Conservation (phyloP, 1,140 invertebrate genomes). For the Pygmarrhopalites habei region DNA sequence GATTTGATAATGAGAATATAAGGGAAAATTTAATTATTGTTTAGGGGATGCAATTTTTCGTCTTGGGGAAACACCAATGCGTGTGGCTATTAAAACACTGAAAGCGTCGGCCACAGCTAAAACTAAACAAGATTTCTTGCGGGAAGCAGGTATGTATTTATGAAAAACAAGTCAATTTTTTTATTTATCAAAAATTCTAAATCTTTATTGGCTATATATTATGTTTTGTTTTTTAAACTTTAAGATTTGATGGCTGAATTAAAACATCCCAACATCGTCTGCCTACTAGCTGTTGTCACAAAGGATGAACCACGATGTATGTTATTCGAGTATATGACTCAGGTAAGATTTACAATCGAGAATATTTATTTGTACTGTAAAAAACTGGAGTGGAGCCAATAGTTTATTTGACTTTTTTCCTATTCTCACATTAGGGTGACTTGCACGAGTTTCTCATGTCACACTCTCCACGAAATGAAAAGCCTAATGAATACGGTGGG, state of each 20-base stretch:
- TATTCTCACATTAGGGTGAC: conserved; percentile 61
- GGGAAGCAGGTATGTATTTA: no score
- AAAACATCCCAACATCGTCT: conserved; percentile 91
- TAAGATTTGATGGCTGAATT: conserved; percentile 89
- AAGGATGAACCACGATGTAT: conserved; percentile 89
- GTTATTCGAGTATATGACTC: conserved; percentile 93
- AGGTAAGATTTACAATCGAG: conserved; percentile 39
- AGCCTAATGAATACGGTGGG: conserved; percentile 54
- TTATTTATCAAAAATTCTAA: no score
- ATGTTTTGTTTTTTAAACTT: no score
- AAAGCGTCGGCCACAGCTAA: conserved; percentile 88
- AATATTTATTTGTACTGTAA: neutral
- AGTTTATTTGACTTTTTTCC: neutral
- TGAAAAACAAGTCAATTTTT: no score
- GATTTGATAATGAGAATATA: conserved; percentile 8
- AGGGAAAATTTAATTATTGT: neutral
- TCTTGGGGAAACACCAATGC: conserved; percentile 53
- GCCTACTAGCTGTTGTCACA: conserved; percentile 82
- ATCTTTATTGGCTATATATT: no score
- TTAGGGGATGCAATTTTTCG: conserved; percentile 68
- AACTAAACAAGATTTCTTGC: conserved; percentile 58
- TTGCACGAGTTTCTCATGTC: conserved; percentile 87
- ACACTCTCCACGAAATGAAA: conserved; percentile 66
- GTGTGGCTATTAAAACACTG: conserved; percentile 87
- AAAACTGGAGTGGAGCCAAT: neutral